phyloP scores from a whole-genome alignment of 2,888 invertebrate species.

The Buathra laborator region DNA sequence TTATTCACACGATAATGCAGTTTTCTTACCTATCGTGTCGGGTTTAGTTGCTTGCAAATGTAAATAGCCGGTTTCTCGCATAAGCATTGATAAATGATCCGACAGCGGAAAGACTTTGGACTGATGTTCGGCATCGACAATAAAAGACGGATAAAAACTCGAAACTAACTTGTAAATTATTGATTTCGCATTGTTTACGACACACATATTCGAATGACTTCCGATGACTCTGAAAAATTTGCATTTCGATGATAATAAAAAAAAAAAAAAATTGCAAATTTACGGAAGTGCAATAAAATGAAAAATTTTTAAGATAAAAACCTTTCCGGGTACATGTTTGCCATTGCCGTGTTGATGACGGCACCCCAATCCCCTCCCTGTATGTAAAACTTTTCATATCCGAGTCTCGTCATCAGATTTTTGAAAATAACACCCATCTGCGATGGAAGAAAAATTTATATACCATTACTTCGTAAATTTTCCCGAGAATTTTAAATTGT shows the following conservation, averaged over 20 bases:
- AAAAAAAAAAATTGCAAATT: neutral
- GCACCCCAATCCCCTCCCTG: conserved; percentile 90
- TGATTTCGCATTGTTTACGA: conserved; percentile 77
- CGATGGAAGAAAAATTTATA: conserved; percentile 43
- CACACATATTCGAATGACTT: conserved; percentile 89
- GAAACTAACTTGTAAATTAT: conserved; percentile 85
- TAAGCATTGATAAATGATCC: conserved; percentile 72
- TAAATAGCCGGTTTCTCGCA: conserved; percentile 88
- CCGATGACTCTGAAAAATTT: conserved; percentile 85
- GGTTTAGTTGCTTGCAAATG: conserved; percentile 96
- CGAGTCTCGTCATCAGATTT: conserved; percentile 87
- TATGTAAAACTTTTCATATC: conserved; percentile 86
- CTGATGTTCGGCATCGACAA: conserved; percentile 86
- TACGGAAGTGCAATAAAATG: neutral
- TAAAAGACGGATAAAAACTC: conserved; percentile 86
- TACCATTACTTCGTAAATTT: neutral
- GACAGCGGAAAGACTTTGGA: conserved; percentile 86
- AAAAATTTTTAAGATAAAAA: conserved; percentile 53
- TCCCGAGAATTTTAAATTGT: neutral
- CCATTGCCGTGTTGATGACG: conserved; percentile 85
- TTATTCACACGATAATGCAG: neutral
- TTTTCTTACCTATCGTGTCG: conserved; percentile 91
- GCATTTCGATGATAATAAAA: neutral
- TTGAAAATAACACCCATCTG: conserved; percentile 85
- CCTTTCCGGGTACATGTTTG: conserved; percentile 85